Base-by-base conservation (phyloP, 2,797 vertebrate genomes). In the Uromys caudimaculatus region DNA sequence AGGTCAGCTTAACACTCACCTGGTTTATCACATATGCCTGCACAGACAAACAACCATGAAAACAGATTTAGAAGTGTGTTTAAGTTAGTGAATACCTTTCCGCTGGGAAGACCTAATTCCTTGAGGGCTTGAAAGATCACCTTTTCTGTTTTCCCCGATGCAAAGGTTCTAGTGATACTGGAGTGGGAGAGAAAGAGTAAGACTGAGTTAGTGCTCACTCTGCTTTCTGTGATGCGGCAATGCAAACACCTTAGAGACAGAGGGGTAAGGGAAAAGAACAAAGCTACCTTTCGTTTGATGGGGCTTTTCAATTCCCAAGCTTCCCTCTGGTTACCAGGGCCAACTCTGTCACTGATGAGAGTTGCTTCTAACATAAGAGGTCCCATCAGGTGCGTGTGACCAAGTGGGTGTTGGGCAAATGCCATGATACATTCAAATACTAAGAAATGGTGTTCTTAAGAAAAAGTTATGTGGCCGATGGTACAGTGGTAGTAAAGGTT, bases 111-210 rank as follows among this genome's bases (percentile, higher is more conserved):
- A 96, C 99, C 99, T 77, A 99, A 98, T 97, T 99, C 99, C 98
- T 99, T 99, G 95, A 99, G 98, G 11, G 99, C 99, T 98, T 99
- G 99, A 98, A 99, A 99, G 98, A 99, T 99, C 93, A 99, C 99
- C 97, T 99, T 99, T 98, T 99, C 99, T 6, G 99, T 99, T 99
- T 99, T 99, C 93, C 99, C 99, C 10, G 99, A 99, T 32, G 99
- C 99, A 98, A 99, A 99, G 6, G 99, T 99, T 98, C 99, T 99
- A 77, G 99, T 99, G 97, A 99, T 99, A 98, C 99, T 99, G 95
- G 69, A 83, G 54, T 29, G 97, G 96, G 29, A 98, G 97, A 97
- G 87, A 96, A 96, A 54, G 17, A 79, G 52, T 58, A 0, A 35
- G 35, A 0, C 58, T 13, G 44, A 52, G 56, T 95, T 92, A 93